phyloP scores from a whole-genome alignment of 2,888 invertebrate genomes.

The Nomada goodeniana region DNA sequence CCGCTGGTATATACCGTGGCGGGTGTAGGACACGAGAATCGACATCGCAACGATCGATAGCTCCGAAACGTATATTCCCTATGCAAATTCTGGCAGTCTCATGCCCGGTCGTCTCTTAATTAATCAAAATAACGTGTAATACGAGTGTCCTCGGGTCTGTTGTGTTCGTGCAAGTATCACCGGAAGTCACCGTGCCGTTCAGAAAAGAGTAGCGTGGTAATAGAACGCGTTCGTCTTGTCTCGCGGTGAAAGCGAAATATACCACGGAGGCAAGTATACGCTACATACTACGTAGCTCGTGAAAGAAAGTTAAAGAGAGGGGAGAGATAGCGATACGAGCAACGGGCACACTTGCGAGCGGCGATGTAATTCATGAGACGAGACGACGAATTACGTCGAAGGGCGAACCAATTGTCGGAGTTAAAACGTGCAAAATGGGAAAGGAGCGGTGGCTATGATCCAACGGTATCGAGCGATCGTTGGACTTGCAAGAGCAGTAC shows the following conservation, averaged over 20 bases:
- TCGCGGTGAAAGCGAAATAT: background rate
- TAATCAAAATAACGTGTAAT: too few species aligned
- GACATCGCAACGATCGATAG: slow-evolving; percentile 50
- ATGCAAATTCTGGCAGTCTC: too few species aligned
- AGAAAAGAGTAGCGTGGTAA: background rate
- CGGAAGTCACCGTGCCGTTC: background rate
- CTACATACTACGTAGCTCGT: background rate
- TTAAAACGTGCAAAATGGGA: slow-evolving; percentile 54
- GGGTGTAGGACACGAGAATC: slow-evolving; percentile 36
- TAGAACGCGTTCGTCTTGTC: background rate
- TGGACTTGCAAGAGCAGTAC: too few species aligned
- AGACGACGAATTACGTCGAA: slow-evolving; percentile 35
- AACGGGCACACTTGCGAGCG: slow-evolving; percentile 38
- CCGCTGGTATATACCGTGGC: slow-evolving; percentile 27
- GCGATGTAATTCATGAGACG: slow-evolving; percentile 53
- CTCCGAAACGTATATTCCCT: too few species aligned
- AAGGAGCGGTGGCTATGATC: slow-evolving; percentile 14
- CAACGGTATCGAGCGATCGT: too few species aligned
- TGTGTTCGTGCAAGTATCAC: slow-evolving; percentile 17
- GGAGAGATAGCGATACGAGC: slow-evolving; percentile 13
- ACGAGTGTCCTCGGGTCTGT: slow-evolving; percentile 35
- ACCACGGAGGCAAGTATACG: background rate
- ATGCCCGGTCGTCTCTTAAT: too few species aligned
- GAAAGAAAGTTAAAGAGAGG: slow-evolving; percentile 13
- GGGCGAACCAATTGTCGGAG: slow-evolving; percentile 42